Conservation (phyloP, 1,140 invertebrate genomes). For the Drosophila serrata region DNA sequence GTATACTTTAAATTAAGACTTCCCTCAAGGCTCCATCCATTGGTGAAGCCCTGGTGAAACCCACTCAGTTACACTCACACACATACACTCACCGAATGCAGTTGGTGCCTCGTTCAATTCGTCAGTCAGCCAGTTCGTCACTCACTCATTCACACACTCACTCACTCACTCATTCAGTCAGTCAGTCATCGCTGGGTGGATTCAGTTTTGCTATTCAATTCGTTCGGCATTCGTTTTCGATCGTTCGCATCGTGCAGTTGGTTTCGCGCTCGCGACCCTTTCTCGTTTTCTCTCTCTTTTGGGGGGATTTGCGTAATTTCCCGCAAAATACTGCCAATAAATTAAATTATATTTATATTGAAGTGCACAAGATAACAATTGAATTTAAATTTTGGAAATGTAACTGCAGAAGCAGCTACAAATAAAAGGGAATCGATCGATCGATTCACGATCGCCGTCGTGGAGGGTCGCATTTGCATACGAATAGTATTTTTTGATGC, state of each 20-base stretch:
- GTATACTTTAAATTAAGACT: too few relatives aligned
- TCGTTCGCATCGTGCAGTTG: conserved; percentile 72
- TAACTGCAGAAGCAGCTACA: conserved; percentile 11
- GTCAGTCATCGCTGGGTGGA: conserved; percentile 42
- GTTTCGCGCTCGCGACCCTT: conserved; percentile 26
- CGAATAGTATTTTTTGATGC: conserved; percentile 74
- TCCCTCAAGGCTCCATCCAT: background rate
- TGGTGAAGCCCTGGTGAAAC: conserved; percentile 16
- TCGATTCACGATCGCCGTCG: conserved; percentile 38
- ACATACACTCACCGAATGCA: conserved; percentile 41
- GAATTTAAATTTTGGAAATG: conserved; percentile 42
- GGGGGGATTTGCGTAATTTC: conserved; percentile 51
- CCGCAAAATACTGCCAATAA: conserved; percentile 31
- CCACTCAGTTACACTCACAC: conserved; percentile 10
- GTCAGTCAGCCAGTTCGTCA: conserved; percentile 34
- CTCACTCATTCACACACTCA: conserved; percentile 28
- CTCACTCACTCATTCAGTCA: conserved; percentile 16
- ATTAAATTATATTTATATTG: conserved; percentile 43
- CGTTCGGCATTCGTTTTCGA: conserved; percentile 72
- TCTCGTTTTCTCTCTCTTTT: conserved; percentile 17
- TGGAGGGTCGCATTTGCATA: conserved; percentile 70
- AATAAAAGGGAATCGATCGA: conserved; percentile 8
- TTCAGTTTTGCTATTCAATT: conserved; percentile 40
- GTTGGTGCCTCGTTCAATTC: conserved; percentile 48
- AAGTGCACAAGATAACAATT: conserved; percentile 39